These are phyloP conservation scores for Nyctibius bracteatus DNA, from an alignment of 2,113 vertebrate species.

Conservation along the genomic window DNA sequence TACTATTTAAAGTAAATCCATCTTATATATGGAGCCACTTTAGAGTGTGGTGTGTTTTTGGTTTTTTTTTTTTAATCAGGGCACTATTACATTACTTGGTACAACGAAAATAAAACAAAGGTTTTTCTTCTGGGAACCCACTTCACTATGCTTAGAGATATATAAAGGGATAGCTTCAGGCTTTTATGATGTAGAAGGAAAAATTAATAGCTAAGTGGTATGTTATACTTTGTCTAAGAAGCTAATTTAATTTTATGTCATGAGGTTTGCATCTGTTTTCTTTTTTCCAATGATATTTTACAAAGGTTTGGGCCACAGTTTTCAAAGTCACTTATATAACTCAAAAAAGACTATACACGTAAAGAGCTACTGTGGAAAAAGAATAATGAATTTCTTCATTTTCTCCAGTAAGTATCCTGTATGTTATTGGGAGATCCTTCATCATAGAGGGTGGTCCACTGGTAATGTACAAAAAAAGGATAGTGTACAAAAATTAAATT, in stretches of 20 bases:
- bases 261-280: conserved; percentile 59
- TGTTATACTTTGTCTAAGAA: conserved; percentile 57
- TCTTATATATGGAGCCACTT: background rate
- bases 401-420: conserved; percentile 58
- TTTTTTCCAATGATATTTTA: conserved; percentile 61
- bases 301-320: conserved; percentile 57
- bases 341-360: conserved; percentile 19
- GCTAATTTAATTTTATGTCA: conserved; percentile 63
- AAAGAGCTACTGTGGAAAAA: conserved; percentile 62
- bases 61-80: background rate
- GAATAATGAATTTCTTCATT: conserved; percentile 72
- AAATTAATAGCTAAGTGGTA: conserved; percentile 56
- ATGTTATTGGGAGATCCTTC: conserved; percentile 70
- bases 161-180: conserved; percentile 26
- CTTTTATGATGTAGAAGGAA: conserved; percentile 57
- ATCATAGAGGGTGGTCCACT: conserved; percentile 83
- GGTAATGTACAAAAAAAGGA: conserved; percentile 74
- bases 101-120: conserved; percentile 6
- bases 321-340: conserved; percentile 59
- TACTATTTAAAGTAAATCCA: background rate
- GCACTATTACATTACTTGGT: background rate
- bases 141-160: background rate
- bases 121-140: background rate
- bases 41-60: background rate
- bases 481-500: conserved; percentile 88